Conservation (phyloP, 2,888 invertebrate genomes). For the Rhamphomyia laevipes region DNA sequence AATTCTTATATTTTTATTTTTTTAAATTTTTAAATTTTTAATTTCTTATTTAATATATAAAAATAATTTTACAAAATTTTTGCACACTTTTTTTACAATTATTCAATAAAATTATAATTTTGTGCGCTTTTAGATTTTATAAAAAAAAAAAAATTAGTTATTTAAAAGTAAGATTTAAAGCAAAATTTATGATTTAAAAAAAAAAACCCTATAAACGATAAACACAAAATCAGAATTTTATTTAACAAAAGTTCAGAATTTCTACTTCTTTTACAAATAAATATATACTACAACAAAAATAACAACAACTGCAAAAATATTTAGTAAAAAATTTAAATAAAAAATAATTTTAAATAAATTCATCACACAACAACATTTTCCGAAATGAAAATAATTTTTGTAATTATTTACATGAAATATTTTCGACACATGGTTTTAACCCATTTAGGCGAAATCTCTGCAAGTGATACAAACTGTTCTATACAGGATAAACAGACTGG, state of each 20-base stretch:
- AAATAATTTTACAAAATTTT: constrained; percentile 2
- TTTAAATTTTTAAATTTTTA: too few relatives aligned
- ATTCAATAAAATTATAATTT: neutral
- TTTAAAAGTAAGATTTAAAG: too few relatives aligned
- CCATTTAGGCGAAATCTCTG: constrained; percentile 36
- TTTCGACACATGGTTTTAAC: neutral
- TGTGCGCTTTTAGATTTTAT: neutral
- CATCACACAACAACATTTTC: constrained; percentile 1
- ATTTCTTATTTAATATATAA: too few relatives aligned
- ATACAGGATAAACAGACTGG: constrained; percentile 32
- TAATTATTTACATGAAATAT: neutral
- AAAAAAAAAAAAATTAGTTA: neutral
- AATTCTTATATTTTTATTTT: too few relatives aligned
- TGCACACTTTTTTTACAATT: constrained; percentile 3
- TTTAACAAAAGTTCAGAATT: too few relatives aligned
- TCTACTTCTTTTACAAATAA: too few relatives aligned
- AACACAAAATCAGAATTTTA: too few relatives aligned
- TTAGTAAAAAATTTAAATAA: neutral
- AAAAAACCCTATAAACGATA: neutral
- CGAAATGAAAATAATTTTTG: too few relatives aligned
- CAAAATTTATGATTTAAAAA: too few relatives aligned
- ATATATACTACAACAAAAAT: too few relatives aligned
- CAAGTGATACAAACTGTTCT: constrained; percentile 37
- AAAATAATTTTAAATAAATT: too few relatives aligned
- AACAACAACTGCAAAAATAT: neutral